These are phyloP conservation scores for Acromyrmex echinatior DNA, from an alignment of 1,140 invertebrate genomes.

Conservation along the genomic window DNA sequence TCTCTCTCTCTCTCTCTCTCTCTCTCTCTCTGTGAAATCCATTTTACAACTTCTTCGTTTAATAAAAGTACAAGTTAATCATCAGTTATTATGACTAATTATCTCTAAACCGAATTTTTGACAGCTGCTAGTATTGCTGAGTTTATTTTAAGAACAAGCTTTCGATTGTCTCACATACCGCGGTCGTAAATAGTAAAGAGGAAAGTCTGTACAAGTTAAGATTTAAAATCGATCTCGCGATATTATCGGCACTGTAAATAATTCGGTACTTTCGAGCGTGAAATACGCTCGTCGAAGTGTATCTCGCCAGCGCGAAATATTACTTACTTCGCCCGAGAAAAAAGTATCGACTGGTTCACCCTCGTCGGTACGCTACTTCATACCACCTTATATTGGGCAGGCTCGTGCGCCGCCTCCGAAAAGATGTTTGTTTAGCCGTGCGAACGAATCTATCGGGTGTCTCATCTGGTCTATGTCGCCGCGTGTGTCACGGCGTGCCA, in stretches of 20 bases:
- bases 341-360: slow-evolving; percentile 29
- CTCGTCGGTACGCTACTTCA: neutral
- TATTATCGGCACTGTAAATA: slow-evolving; percentile 53
- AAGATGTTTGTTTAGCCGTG: slow-evolving; percentile 60
- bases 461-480: slow-evolving; percentile 44
- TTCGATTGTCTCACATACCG: neutral
- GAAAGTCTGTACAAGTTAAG: slow-evolving; percentile 17
- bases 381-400: neutral
- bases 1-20: too few relatives aligned
- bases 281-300: slow-evolving; percentile 39
- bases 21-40: too few relatives aligned
- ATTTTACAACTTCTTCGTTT: too few relatives aligned
- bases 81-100: neutral
- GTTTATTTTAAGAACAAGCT: slow-evolving; percentile 17
- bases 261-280: slow-evolving; percentile 33
- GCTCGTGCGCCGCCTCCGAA: slow-evolving; percentile 18
- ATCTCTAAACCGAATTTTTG: neutral
- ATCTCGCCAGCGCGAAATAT: slow-evolving; percentile 36
- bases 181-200: slow-evolving; percentile 32
- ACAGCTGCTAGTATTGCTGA: neutral
- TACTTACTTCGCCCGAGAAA: slow-evolving; percentile 30
- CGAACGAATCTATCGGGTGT: slow-evolving; percentile 72
- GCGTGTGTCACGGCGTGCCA: slow-evolving; percentile 41
- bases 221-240: slow-evolving; percentile 57
- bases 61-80: too few relatives aligned